These are phyloP conservation scores for Phalangium opilio DNA, from an alignment of 2,888 invertebrate species.

Conservation along the genomic window DNA sequence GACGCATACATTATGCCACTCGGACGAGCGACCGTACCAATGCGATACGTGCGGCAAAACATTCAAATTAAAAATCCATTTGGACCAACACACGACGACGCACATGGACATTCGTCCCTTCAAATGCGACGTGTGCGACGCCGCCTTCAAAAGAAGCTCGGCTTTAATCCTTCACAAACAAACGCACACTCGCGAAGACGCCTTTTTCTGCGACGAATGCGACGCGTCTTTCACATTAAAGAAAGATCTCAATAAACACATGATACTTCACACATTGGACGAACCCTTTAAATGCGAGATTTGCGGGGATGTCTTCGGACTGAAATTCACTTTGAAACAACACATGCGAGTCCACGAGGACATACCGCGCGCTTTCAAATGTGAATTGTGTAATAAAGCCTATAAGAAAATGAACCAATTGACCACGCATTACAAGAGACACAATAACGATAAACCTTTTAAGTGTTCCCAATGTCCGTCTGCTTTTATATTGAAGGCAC, in stretches of 20 bases:
- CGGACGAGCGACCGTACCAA: not conserved
- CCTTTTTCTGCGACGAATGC: constrained; percentile 7
- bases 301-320: constrained; percentile 1
- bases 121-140: not conserved
- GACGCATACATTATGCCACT: too few species aligned
- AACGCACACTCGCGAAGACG: constrained; percentile 11
- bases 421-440: not conserved
- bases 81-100: not conserved
- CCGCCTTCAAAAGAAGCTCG: not conserved
- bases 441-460: not conserved
- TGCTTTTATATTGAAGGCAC: too few species aligned
- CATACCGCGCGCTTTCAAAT: not conserved
- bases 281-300: constrained; percentile 2
- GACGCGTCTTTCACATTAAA: not conserved
- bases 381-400: constrained; percentile 1
- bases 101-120: not conserved
- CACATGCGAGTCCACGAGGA: too few species aligned
- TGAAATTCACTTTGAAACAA: too few species aligned
- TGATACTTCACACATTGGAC: constrained; percentile 1
- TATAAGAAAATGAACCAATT: not conserved
- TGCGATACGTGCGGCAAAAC: not conserved
- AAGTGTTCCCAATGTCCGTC: too few species aligned
- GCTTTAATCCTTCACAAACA: not conserved
- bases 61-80: not conserved
- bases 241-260: not conserved